Evolutionary conservation across 2,113 vertebrate species (phyloP).

Genomic region (Chroicocephalus ridibundus): DNA sequence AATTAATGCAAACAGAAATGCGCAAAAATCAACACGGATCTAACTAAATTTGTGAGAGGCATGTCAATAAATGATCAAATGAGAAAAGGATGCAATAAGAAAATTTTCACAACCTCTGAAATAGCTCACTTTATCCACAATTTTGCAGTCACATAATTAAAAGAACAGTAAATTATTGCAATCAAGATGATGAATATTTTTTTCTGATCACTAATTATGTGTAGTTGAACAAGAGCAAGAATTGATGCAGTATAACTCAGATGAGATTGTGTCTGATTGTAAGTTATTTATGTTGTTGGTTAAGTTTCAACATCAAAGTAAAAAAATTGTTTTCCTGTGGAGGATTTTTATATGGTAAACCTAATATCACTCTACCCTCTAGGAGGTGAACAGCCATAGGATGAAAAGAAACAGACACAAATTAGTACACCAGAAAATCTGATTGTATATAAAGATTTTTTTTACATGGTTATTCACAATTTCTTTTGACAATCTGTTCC

Average conservation of each 20-base stretch:
- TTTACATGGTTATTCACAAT: neutral
- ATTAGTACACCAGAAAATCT: neutral
- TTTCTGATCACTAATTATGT: neutral
- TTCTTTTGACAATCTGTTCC: neutral
- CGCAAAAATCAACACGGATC: neutral
- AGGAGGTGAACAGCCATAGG: neutral
- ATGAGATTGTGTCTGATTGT: neutral
- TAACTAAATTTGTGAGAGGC: neutral
- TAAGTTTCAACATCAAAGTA: neutral
- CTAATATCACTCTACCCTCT: neutral
- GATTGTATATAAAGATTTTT: neutral
- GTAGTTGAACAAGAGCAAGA: neutral
- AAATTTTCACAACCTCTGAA: neutral
- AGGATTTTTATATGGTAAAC: neutral
- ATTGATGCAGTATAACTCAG: neutral
- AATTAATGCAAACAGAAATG: neutral
- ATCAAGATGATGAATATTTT: constrained; percentile 32
- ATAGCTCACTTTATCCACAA: neutral
- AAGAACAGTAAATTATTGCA: neutral
- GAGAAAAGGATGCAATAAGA: neutral
- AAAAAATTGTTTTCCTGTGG: neutral
- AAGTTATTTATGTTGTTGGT: neutral
- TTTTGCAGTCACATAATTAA: neutral
- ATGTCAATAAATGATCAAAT: neutral
- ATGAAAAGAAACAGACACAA: neutral